Percentiles rank a stretch among this genome's conserved stretches.
Evolutionary conservation across 2,797 vertebrate genomes (phyloP).

Genomic region (Brachymystax lenok): DNA sequence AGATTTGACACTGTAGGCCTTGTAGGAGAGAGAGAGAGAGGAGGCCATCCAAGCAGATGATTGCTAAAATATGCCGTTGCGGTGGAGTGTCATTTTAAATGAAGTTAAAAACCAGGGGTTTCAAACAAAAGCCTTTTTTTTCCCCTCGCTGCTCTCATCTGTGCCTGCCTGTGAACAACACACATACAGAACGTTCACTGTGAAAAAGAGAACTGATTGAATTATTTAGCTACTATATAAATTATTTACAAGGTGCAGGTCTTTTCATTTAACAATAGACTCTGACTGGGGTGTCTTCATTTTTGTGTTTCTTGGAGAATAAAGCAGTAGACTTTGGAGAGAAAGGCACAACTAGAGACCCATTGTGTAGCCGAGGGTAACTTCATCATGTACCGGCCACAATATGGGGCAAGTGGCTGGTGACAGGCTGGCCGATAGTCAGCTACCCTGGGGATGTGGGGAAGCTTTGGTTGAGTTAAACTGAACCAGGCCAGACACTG

Average conservation of each 20-base stretch:
- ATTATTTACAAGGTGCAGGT: conserved; percentile 54
- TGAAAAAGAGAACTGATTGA: conserved; percentile 35
- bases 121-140: conserved; percentile 13
- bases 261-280: conserved; percentile 36
- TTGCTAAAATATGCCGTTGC: conserved; percentile 36
- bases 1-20: conserved; percentile 39
- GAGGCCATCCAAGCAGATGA: conserved; percentile 15
- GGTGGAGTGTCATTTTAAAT: conserved; percentile 44
- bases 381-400: conserved; percentile 31
- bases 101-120: conserved; percentile 48
- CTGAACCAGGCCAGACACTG: conserved; percentile 19
- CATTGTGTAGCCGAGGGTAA: conserved; percentile 24
- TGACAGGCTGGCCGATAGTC: conserved; percentile 4
- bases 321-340: conserved; percentile 11
- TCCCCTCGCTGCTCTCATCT: conserved; percentile 20
- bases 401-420: conserved; percentile 23
- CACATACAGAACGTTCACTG: conserved; percentile 25
- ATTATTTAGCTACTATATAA: conserved; percentile 55
- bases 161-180: conserved; percentile 43
- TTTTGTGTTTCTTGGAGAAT: conserved; percentile 34
- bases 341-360: conserved; percentile 54
- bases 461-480: conserved; percentile 20
- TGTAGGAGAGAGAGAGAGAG: background rate
- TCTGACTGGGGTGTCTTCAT: conserved; percentile 30
- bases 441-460: background rate